phyloP scores from a whole-genome alignment of 2,888 invertebrate species.

The Eudasyphora cyanicolor region DNA sequence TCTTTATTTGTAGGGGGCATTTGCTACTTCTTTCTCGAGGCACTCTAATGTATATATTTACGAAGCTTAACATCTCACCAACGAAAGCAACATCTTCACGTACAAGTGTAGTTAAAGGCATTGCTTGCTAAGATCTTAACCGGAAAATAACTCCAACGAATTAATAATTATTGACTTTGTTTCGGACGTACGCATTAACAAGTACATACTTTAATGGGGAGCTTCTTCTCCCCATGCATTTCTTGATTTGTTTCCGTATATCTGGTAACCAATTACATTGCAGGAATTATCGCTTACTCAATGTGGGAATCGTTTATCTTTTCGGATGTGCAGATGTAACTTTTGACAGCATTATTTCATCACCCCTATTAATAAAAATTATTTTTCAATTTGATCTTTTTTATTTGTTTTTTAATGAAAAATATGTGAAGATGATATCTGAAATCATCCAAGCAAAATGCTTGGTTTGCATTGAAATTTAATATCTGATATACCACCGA shows the following conservation, averaged over 20 bases:
- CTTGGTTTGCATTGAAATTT: background rate
- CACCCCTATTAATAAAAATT: background rate
- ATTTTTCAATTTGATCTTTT: background rate
- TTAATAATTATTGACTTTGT: constrained; percentile 33
- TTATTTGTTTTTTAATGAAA: too few species aligned
- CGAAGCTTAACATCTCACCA: too few species aligned
- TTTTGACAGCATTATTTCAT: background rate
- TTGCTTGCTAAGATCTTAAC: constrained; percentile 6
- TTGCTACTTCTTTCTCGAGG: too few species aligned
- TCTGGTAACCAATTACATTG: background rate
- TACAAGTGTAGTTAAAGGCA: background rate
- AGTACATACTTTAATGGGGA: background rate
- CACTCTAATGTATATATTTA: too few species aligned
- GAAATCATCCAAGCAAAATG: background rate
- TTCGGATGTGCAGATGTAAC: background rate
- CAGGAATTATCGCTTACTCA: background rate
- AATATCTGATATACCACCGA: background rate
- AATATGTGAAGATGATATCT: background rate
- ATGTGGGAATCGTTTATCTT: background rate
- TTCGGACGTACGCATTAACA: background rate
- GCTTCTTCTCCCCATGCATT: background rate
- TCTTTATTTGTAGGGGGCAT: too few species aligned
- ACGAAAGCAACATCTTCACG: background rate
- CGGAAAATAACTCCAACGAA: constrained; percentile 36
- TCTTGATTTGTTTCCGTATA: background rate